Conservation (phyloP, 53 echinoderm and acorn worm genomes). For the Patiria pectinifera region DNA sequence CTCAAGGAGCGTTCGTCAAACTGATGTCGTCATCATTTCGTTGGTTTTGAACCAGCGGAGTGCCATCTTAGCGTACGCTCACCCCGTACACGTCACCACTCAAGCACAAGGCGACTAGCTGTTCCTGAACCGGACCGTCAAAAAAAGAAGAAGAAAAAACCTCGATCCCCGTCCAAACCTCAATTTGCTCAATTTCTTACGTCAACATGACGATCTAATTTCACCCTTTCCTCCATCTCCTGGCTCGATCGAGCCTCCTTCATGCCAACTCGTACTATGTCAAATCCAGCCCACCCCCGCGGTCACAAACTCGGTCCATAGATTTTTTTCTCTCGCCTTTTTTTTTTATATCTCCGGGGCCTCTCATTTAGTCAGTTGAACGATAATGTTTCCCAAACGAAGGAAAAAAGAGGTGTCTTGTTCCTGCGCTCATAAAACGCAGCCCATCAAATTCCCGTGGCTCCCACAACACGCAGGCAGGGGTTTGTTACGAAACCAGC, state of each 20-base stretch:
- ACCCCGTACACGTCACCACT: slow-evolving; percentile 1
- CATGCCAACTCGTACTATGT: slow-evolving; percentile 34
- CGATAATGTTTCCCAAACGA: slow-evolving; percentile 50
- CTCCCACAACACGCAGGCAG: neutral
- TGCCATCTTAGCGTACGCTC: slow-evolving; percentile 2
- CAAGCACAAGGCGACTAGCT: neutral
- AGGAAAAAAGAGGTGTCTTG: slow-evolving; percentile 32
- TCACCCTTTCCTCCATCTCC: slow-evolving; percentile 26
- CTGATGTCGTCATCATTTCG: neutral
- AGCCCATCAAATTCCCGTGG: neutral
- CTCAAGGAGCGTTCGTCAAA: neutral
- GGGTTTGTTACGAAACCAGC: slow-evolving; percentile 11
- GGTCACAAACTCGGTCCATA: slow-evolving; percentile 27
- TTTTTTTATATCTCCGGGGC: neutral
- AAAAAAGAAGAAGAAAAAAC: neutral
- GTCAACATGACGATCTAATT: slow-evolving; percentile 63
- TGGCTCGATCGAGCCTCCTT: slow-evolving; percentile 46
- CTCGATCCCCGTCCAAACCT: slow-evolving; percentile 36
- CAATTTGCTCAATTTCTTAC: slow-evolving; percentile 64
- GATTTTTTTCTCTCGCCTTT: neutral
- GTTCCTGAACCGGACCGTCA: neutral
- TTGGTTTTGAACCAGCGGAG: neutral
- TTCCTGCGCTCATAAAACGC: slow-evolving; percentile 10
- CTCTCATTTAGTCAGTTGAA: slow-evolving; percentile 26
- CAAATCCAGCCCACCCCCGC: slow-evolving; percentile 41